phyloP scores from a whole-genome alignment of 1,140 invertebrate genomes.

The Sycophila sp. region DNA sequence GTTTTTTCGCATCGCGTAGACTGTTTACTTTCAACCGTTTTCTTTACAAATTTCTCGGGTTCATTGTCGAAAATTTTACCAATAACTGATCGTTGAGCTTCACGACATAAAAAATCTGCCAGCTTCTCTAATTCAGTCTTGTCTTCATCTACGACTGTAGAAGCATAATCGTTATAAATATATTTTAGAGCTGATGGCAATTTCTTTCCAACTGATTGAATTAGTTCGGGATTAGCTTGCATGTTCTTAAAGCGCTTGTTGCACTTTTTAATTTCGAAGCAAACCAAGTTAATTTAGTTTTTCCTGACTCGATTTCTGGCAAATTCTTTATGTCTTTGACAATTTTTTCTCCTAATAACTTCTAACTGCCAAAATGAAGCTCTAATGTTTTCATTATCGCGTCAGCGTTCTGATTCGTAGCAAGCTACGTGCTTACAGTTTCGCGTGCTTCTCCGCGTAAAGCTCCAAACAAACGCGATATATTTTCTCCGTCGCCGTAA shows the following conservation, averaged over 20 bases:
- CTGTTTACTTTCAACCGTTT: neutral
- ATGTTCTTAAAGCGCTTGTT: neutral
- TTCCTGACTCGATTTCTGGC: neutral
- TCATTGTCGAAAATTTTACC: neutral
- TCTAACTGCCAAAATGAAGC: neutral
- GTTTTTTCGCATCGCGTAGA: neutral
- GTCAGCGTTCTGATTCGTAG: neutral
- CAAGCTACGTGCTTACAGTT: neutral
- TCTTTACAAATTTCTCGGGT: neutral
- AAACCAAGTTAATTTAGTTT: neutral
- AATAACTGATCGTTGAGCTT: neutral
- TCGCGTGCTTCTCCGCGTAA: constrained; percentile 5
- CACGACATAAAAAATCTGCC: neutral
- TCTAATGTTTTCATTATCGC: neutral
- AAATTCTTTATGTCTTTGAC: neutral
- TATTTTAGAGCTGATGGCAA: neutral
- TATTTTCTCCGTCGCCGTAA: too few species aligned
- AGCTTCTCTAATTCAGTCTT: neutral
- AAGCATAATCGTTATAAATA: neutral
- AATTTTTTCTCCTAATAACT: neutral
- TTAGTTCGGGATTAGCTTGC: neutral
- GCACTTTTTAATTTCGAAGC: neutral
- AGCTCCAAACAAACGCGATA: too few species aligned
- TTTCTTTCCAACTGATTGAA: neutral
- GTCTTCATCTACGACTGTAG: neutral